Evolutionary conservation across 2,888 invertebrate species (phyloP).

Genomic region (Drosophila prolongata): DNA sequence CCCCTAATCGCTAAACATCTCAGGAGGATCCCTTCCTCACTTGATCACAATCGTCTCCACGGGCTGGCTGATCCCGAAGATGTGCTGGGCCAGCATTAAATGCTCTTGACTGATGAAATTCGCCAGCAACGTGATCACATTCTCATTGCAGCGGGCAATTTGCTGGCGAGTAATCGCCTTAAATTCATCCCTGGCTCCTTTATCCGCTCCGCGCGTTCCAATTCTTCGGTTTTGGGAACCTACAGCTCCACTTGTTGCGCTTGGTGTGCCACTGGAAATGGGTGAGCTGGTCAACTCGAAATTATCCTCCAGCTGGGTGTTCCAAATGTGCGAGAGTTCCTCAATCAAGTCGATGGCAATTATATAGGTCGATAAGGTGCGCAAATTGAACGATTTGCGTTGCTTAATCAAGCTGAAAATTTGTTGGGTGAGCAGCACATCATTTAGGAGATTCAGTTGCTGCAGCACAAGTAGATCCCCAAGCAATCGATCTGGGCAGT

Average conservation of each 20-base stretch:
- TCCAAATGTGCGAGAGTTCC: slow-evolving; percentile 93
- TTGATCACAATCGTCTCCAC: slow-evolving; percentile 72
- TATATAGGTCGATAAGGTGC: slow-evolving; percentile 91
- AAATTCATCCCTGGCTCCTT: slow-evolving; percentile 96
- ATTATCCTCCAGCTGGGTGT: slow-evolving; percentile 90
- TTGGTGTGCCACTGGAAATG: slow-evolving; percentile 13
- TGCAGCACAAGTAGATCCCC: slow-evolving; percentile 94
- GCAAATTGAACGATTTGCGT: slow-evolving; percentile 92
- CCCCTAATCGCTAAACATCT: background rate
- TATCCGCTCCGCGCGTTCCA: slow-evolving; percentile 96
- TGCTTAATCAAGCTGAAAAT: slow-evolving; percentile 90
- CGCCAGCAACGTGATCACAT: slow-evolving; percentile 90
- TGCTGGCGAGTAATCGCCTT: slow-evolving; percentile 94
- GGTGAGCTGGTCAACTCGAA: slow-evolving; percentile 77
- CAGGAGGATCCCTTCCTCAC: slow-evolving; percentile 16
- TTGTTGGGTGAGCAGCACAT: slow-evolving; percentile 88
- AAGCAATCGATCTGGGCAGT: slow-evolving; percentile 89
- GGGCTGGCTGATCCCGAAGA: slow-evolving; percentile 74
- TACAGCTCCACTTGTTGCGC: background rate
- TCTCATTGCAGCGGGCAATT: slow-evolving; percentile 92
- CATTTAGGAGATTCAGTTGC: slow-evolving; percentile 95
- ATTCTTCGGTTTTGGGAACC: slow-evolving; percentile 87
- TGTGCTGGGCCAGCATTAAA: slow-evolving; percentile 86
- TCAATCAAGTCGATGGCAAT: slow-evolving; percentile 95
- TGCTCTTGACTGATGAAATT: slow-evolving; percentile 93